Conservation (phyloP, 2,113 vertebrate genomes). For the Romanogobio albipinnatus region DNA sequence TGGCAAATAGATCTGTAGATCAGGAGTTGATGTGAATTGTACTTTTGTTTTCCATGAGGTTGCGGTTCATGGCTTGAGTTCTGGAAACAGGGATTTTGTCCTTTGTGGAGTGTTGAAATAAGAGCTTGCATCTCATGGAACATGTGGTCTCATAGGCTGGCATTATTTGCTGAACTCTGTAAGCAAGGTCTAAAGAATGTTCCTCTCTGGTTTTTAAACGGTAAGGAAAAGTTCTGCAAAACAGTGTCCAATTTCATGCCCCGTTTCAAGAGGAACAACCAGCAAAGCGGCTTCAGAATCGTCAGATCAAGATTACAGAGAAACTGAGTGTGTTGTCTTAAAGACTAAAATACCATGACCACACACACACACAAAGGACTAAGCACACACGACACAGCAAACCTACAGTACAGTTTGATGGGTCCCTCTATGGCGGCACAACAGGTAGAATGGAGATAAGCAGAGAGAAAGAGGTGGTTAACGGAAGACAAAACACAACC, state of each 20-base stretch:
- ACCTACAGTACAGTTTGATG: slow-evolving; percentile 83
- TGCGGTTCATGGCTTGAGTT: slow-evolving; percentile 8
- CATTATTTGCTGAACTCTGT: slow-evolving; percentile 44
- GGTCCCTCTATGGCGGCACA: slow-evolving; percentile 80
- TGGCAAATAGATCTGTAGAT: not conserved
- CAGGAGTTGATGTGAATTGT: slow-evolving; percentile 16
- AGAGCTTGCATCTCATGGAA: slow-evolving; percentile 37
- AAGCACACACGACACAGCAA: slow-evolving; percentile 40
- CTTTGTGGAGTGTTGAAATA: slow-evolving; percentile 12
- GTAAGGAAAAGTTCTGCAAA: slow-evolving; percentile 31
- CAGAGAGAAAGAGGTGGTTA: slow-evolving; percentile 49
- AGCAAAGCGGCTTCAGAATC: slow-evolving; percentile 4
- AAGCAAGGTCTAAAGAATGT: slow-evolving; percentile 36
- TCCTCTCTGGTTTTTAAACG: slow-evolving; percentile 28
- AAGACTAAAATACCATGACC: slow-evolving; percentile 68
- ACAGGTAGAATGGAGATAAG: slow-evolving; percentile 31
- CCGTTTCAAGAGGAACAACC: slow-evolving; percentile 32
- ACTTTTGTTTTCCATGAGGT: slow-evolving; percentile 32
- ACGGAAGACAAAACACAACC: slow-evolving; percentile 4
- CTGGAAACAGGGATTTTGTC: slow-evolving; percentile 39
- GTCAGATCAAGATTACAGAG: slow-evolving; percentile 14
- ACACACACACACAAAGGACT: not conserved
- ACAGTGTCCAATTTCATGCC: slow-evolving; percentile 37
- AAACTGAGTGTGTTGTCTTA: slow-evolving; percentile 25
- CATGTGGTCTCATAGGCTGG: slow-evolving; percentile 46